Conservation (phyloP, 2,113 vertebrate species). For the Platysteira castanea region DNA sequence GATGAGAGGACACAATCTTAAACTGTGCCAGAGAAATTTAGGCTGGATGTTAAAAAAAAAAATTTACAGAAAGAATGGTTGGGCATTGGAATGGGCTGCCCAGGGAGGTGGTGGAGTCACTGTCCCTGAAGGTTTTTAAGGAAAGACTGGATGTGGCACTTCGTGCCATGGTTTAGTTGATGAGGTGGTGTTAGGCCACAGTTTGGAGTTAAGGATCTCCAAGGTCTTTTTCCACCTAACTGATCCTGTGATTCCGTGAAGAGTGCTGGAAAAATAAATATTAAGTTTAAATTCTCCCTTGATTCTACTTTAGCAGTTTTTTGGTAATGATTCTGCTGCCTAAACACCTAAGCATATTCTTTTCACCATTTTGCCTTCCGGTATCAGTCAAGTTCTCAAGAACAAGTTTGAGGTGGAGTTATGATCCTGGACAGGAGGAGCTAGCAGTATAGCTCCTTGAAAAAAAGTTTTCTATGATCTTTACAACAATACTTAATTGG, state of each 20-base stretch:
- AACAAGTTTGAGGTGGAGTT: neutral
- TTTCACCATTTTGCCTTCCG: neutral
- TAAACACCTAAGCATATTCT: neutral
- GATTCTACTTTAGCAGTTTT: neutral
- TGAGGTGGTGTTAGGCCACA: neutral
- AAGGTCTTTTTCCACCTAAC: neutral
- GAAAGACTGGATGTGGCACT: neutral
- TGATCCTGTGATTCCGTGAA: neutral
- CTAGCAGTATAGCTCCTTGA: neutral
- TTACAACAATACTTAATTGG: neutral
- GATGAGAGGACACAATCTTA: neutral
- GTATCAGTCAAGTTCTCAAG: neutral
- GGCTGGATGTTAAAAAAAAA: neutral
- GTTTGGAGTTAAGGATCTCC: neutral
- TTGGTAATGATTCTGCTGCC: neutral
- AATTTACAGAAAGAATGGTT: neutral
- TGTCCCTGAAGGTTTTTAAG: neutral
- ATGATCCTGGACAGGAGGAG: neutral
- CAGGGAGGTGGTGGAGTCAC: neutral
- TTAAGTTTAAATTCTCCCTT: neutral
- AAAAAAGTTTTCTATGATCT: neutral
- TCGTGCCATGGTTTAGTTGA: neutral
- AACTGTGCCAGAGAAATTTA: neutral
- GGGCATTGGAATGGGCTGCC: neutral
- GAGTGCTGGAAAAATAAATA: neutral